Evolutionary conservation across 2,888 invertebrate genomes (phyloP), one percentile per base, ranked within the genome.

Genomic region (Tiliacea aurago): DNA sequence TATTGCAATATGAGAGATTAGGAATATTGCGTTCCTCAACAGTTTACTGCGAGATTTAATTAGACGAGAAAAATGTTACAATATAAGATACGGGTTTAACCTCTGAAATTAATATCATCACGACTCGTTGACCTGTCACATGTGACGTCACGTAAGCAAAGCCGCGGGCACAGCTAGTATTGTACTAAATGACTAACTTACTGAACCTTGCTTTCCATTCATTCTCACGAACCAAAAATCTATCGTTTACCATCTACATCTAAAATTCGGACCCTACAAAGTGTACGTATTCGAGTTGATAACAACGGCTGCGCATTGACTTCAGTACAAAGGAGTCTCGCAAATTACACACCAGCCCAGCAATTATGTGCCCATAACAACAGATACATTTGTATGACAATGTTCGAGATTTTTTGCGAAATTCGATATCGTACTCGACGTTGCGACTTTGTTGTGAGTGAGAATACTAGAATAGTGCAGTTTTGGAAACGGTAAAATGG

Each of bases 341-440:
- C 93, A 95, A 96, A 96, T 96, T 95, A 95, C 93, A 95, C 90
- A 91, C 90, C 90, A 90, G 89, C 89, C 87, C 91, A 81, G 93
- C 95, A 95, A 96, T 95, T 96, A 95, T 93, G 88, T 63, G 83
- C 84, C 83, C 87, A 84, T 88, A 94, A 96, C 95, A 94, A 95
- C 95, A 94, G 96, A 96, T 95, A 96, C 92, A 95, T 96, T 96
- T 96, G 96, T 96, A 95, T 96, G 94, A 96, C 95, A 96, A 96
- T 95, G 92, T 91, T 89, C 81, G 86, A 90, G 88, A 91, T 93
- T 94, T 92, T 94, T 94, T 92, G 87, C 84, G 96, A 92, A 95
- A 96, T 90, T 90, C 82, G 95, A 96, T 95, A 95, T 90, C 84
- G 68, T 49, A 69, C 70, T 77, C 76, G 83, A 83, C 68, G 70